Evolutionary conservation across 2,113 vertebrate genomes (phyloP).

Genomic region (Atrichornis clamosus): DNA sequence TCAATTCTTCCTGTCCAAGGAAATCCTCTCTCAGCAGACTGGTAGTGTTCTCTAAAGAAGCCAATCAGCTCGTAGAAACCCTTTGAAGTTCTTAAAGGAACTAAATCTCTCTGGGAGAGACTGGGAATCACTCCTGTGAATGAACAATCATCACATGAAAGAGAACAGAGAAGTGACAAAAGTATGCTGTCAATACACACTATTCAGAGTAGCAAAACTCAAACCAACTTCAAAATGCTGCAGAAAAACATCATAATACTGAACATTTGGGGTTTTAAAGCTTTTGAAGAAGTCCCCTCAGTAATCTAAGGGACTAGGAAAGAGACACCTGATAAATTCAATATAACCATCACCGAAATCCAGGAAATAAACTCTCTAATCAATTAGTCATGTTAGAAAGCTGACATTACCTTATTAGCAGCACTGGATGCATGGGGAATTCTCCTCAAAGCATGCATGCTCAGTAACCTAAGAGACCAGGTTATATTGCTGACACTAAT

Average conservation of each 20-base stretch:
- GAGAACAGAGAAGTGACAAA: not conserved
- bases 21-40: not conserved
- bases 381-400: not conserved
- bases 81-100: not conserved
- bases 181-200: no score
- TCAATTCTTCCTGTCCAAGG: not conserved
- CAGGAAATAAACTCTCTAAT: not conserved
- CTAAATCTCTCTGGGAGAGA: not conserved
- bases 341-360: not conserved
- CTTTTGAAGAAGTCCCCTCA: not conserved
- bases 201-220: not conserved
- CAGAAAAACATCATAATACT: not conserved
- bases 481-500: not conserved
- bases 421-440: not conserved
- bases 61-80: not conserved
- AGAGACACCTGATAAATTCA: not conserved
- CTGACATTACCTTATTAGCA: not conserved
- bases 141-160: not conserved
- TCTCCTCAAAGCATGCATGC: not conserved
- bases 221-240: not conserved
- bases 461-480: not conserved
- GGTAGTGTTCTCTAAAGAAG: not conserved
- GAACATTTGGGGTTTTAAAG: not conserved
- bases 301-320: not conserved
- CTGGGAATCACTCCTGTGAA: not conserved